Evolutionary conservation across 2,113 vertebrate species (phyloP), one percentile per base, ranked within the genome.

Genomic region (Pelvicachromis taeniatus): DNA sequence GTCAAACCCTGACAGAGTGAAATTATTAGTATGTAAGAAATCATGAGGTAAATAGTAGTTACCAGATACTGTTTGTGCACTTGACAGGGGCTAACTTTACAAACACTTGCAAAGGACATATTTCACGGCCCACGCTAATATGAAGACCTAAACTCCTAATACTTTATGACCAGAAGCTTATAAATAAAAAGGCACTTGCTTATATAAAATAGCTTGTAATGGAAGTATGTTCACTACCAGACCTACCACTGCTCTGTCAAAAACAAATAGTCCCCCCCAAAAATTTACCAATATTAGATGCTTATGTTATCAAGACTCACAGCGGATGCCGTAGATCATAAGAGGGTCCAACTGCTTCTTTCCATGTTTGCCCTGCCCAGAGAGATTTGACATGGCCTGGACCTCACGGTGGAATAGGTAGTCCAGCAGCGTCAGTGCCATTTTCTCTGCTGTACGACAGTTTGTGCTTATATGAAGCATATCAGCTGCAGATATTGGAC

Each of bases 261-360:
- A 68, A 63, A 54, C 19, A 77, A 81, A 55, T 35, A 70, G 19
- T 85, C 77, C 33, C 33, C 33, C 16, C 4, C 19, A 53, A 59
- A 70, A 80, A 56, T 19, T n/a, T 55, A 53, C 78, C 4, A 40
- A 21, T n/a, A n/a, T 55, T 12, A 86, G 55, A 54, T 11, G 8
- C 9, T 77, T 63, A 26, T 14, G 13, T 68, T 21, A 58, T 79
- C 19, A 59, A 33, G 45, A 97, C 98, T 98, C 92, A 99, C 99
- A 99, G 68, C 99, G 97, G 89, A 99, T 98, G 33, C 98, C 99
- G 0, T 99, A 99, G 94, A 99, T 99, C 97, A 99, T 99, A 87
- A 99, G 97, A 0, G 98, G 98, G 85, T 99, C 99, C 4, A 99
- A 97, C 91, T 99, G 99, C 88, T 99, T 99, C 95, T 99, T 99